Conservation (phyloP, 2,888 invertebrate genomes). For the Hypolimnas misippus region DNA sequence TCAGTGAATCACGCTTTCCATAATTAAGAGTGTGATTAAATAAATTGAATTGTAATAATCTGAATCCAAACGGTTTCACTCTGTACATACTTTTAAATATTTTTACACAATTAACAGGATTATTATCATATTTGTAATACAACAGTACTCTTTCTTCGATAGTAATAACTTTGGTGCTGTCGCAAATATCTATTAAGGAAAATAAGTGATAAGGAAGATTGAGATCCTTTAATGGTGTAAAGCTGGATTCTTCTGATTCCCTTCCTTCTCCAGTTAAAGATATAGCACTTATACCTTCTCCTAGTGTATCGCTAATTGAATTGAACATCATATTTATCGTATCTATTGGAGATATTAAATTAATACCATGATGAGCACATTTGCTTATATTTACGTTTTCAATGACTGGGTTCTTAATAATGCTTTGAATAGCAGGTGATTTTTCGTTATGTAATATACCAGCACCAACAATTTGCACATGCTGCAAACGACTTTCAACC, state of each 20-base stretch:
- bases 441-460: conserved; percentile 98
- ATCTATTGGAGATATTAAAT: conserved; percentile 94
- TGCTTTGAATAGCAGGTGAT: conserved; percentile 95
- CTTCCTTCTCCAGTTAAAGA: conserved; percentile 97
- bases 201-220: conserved; percentile 95
- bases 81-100: conserved; percentile 94
- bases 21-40: conserved; percentile 93
- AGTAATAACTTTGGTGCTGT: conserved; percentile 94
- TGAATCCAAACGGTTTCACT: conserved; percentile 94
- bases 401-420: conserved; percentile 93
- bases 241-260: conserved; percentile 94
- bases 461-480: conserved; percentile 94
- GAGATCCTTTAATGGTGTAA: conserved; percentile 91
- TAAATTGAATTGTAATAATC: conserved; percentile 95
- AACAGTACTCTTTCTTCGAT: conserved; percentile 95
- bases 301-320: conserved; percentile 90
- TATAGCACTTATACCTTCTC: conserved; percentile 94
- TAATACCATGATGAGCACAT: conserved; percentile 96
- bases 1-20: conserved; percentile 92
- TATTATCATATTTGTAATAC: conserved; percentile 98
- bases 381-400: conserved; percentile 92
- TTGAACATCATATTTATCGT: conserved; percentile 91
- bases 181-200: conserved; percentile 98
- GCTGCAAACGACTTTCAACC: conserved; percentile 90
- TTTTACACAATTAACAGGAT: conserved; percentile 98